A percentile compares a stretch with the other conserved stretches of the same genome.
These are phyloP conservation scores for Shinisaurus crocodilurus DNA, from an alignment of 2,113 vertebrate genomes.

Conservation along the genomic window DNA sequence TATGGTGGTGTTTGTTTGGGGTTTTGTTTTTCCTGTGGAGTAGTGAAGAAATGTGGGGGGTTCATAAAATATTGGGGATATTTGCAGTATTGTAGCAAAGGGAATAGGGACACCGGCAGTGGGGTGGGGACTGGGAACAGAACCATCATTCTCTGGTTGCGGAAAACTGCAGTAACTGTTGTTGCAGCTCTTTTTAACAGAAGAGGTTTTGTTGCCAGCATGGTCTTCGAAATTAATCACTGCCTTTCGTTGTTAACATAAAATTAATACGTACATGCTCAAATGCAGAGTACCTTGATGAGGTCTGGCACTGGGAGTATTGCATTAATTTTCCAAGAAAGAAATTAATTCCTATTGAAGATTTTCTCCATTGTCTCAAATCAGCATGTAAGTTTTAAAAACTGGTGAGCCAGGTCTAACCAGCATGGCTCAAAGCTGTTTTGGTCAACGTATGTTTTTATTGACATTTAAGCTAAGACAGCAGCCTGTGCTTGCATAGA, in stretches of 20 bases:
- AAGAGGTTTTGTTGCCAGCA: background rate
- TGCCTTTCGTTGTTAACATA: background rate
- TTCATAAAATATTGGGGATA: background rate
- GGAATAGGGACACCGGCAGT: background rate
- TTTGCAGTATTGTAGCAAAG: background rate
- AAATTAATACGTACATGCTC: background rate
- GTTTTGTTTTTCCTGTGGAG: background rate
- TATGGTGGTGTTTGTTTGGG: too few species aligned
- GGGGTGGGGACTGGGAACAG: background rate
- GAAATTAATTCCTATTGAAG: background rate
- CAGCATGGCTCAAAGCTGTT: constrained; percentile 1
- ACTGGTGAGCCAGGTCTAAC: background rate
- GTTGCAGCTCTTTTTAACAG: background rate
- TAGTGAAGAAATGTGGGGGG: background rate
- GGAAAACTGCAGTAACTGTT: background rate
- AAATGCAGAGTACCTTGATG: background rate
- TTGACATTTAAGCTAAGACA: background rate
- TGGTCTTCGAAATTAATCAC: background rate
- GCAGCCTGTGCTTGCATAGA: too few species aligned
- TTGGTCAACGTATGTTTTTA: background rate
- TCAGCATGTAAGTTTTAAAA: background rate
- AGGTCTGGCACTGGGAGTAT: background rate
- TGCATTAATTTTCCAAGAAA: background rate
- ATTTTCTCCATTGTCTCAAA: background rate
- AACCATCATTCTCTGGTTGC: background rate